Conservation (phyloP, 2,888 invertebrate genomes). For the Masnerella sp. region DNA sequence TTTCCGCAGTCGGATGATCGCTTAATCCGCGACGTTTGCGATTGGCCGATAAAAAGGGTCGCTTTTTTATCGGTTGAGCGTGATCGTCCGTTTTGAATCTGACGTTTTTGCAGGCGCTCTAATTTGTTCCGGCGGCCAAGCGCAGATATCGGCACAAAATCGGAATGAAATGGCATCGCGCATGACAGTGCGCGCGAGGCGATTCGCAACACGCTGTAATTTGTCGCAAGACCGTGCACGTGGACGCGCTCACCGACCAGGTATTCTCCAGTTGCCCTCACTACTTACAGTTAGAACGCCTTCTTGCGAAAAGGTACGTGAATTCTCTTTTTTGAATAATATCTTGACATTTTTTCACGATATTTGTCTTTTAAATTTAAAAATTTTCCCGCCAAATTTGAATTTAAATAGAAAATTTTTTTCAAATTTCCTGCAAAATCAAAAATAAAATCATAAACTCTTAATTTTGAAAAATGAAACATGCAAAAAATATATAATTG, state of each 20-base stretch:
- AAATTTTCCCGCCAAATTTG: too few relatives aligned
- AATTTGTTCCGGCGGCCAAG: constrained; percentile 19
- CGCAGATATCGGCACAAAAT: constrained; percentile 21
- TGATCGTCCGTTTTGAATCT: constrained; percentile 19
- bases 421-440: too few relatives aligned
- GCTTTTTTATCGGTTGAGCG: constrained; percentile 4
- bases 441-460: too few relatives aligned
- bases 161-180: constrained; percentile 41
- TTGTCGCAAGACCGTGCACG: constrained; percentile 23
- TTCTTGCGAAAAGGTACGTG: not conserved
- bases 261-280: constrained; percentile 18
- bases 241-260: constrained; percentile 39
- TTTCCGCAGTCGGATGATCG: constrained; percentile 13
- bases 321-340: too few relatives aligned
- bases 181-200: constrained; percentile 38
- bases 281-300: constrained; percentile 28
- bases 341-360: too few relatives aligned
- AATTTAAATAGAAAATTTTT: too few relatives aligned
- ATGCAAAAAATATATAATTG: too few relatives aligned
- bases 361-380: not conserved
- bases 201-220: constrained; percentile 29
- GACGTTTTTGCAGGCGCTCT: not conserved
- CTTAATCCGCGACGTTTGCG: constrained; percentile 18
- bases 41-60: not conserved
- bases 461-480: too few relatives aligned